Evolutionary conservation across 2,113 vertebrate species (phyloP), one percentile per base, ranked within the genome.

Genomic region (Pteronura brasiliensis): DNA sequence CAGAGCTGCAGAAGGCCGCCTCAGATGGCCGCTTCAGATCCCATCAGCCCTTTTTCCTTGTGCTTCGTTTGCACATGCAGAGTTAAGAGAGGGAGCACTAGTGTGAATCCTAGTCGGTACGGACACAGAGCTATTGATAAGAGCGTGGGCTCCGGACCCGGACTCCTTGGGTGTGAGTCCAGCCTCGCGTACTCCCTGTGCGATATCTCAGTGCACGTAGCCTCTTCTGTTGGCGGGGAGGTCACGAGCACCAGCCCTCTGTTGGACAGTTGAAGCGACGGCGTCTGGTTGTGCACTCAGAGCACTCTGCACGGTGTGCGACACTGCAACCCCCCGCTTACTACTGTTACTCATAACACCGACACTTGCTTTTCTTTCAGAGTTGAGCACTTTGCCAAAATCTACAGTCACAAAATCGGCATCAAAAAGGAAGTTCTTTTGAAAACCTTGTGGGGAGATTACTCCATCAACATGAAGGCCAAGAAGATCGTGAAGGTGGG

Each of bases 391-490:
- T 99, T 99, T 98, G 99, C 99, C 44, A 97, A 98, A 71, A 99
- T 99, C 94, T 99, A 99, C 98, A 99, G 99, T 98, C 97, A 99
- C 97, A 99, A 99, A 95, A 99, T 99, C 99, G 99, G 99, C 55
- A 99, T 99, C 79, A 99, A 98, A 83, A 92, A 98, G 6, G 98
- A 98, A 49, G 99, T 99, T 71, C 99, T 99, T 91, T 97, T 99
- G 96, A 99, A 99, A 98, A 99, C 99, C 1, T 98, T 99, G 69
- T 99, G 99, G 99, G 99, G 99, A 97, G 99, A 99, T 98, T 99
- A 99, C 97, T 99, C 99, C 94, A 98, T 99, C 89, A 99, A 99
- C 47, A 97, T 98, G 61, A 99, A 99, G 98, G 99, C 99, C 59
- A 99, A 99, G 99, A 99, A 98, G 99, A 99, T 99, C 97, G 99